Conservation (phyloP, 53 echinoderm and acorn worm genomes). For the Arbacia lixula region DNA sequence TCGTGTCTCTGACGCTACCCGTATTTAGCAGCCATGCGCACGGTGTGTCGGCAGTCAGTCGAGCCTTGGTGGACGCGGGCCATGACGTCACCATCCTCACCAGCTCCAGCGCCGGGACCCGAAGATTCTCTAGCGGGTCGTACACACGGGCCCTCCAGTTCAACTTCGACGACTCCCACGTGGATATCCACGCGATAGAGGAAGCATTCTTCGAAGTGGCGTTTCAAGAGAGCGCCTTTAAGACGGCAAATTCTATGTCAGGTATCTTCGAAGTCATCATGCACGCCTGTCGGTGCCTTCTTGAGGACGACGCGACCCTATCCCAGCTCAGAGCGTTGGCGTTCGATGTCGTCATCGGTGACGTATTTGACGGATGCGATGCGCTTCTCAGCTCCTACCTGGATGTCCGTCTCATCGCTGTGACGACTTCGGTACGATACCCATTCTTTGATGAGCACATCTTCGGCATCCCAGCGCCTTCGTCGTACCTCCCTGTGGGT, state of each 20-base stretch:
- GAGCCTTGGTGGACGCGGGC: neutral
- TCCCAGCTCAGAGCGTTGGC: neutral
- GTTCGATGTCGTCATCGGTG: slow-evolving; percentile 28
- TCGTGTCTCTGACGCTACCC: neutral
- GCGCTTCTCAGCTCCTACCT: slow-evolving; percentile 7
- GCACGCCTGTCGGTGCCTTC: neutral
- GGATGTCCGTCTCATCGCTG: neutral
- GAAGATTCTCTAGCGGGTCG: slow-evolving; percentile 1
- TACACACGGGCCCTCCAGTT: slow-evolving; percentile 5
- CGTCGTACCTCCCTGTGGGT: slow-evolving; percentile 18
- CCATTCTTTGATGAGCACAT: slow-evolving; percentile 28
- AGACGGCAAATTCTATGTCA: no score
- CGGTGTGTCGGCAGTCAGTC: neutral
- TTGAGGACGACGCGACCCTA: neutral
- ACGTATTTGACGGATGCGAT: slow-evolving; percentile 20
- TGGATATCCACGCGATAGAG: no score
- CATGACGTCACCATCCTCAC: slow-evolving; percentile 42
- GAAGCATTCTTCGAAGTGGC: neutral
- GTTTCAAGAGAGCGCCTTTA: no score
- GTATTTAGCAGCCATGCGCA: neutral
- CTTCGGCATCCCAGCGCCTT: slow-evolving; percentile 8
- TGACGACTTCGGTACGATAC: slow-evolving; percentile 25
- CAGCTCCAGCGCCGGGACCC: neutral
- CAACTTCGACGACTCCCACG: neutral
- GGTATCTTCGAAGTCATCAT: no score